Evolutionary conservation across 2,797 vertebrate genomes (phyloP).

Genomic region (Gorsachius magnificus): DNA sequence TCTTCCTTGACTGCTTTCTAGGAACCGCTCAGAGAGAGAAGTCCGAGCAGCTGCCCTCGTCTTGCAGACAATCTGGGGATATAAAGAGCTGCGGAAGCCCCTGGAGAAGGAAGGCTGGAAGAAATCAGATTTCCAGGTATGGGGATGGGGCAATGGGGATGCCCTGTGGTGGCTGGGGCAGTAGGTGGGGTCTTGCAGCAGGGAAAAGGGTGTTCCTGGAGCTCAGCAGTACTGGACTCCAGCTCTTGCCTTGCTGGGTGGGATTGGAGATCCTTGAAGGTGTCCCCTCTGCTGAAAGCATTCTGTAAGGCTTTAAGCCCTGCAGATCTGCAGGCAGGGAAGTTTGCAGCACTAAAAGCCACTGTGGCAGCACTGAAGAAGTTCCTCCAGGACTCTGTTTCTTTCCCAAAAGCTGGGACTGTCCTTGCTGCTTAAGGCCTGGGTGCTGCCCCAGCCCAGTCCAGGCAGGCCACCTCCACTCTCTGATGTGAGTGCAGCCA

Average conservation of each 20-base stretch:
- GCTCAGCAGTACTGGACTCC: neutral
- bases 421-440: neutral
- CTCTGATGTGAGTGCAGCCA: fast-evolving
- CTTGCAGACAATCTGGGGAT: conserved; percentile 92
- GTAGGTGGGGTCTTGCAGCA: neutral
- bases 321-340: neutral
- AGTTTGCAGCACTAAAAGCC: neutral
- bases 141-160: neutral
- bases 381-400: neutral
- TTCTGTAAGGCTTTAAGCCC: neutral
- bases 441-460: neutral
- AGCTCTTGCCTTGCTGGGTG: neutral
- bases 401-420: neutral
- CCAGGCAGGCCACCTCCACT: fast-evolving
- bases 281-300: neutral
- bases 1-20: conserved; percentile 35
- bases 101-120: conserved; percentile 98
- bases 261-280: neutral
- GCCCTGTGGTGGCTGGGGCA: neutral
- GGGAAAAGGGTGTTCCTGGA: neutral
- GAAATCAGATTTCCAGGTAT: conserved; percentile 91
- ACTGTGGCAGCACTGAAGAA: neutral
- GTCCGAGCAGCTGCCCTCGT: conserved; percentile 90
- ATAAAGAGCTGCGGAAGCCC: conserved; percentile 91
- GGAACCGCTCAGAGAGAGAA: conserved; percentile 92